Evolutionary conservation across 2,888 invertebrate genomes (phyloP), one percentile per base, ranked within the genome.

Genomic region (Caenorhabditis panamensis): DNA sequence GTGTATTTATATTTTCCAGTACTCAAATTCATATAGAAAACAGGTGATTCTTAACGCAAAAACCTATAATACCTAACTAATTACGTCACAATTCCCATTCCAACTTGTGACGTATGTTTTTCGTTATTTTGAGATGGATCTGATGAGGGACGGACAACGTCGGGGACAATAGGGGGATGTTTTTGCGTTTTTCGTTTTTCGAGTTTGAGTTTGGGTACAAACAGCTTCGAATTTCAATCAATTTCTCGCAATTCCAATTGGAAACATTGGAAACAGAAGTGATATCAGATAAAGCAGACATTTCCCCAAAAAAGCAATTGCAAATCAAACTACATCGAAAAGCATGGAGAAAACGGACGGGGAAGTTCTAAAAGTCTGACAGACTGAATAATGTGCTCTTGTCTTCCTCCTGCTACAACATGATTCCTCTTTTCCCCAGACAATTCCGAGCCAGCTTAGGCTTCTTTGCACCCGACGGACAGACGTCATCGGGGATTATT

Each of bases 321-420:
- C 8, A 26, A 53, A 26, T 22, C 53, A 53, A 53, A 53, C 53
- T 53, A 53, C 53, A 56, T 1, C 26, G 28, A 24, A 53, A 13
- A 16, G n/a, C 5, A 18, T 22, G 18, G 20, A 49, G 31, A 31
- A 9, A 6, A 47, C 5, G 31, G 9, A 53, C 1, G 26, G 24
- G 26, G 53, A 22, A 22, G 53, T 53, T 22, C 26, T 53, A 9
- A 3, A n/a, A 53, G 53, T 1, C 53, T 53, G 22, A 22, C 59
- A 64, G 28, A 56, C 75, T 66, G 66, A 73, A 66, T 73, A 66
- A 73, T 66, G 73, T 53, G 66, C 61, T 75, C 41, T 41, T 26
- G 28, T 44, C 56, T n/a, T n/a, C n/a, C n/a, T n/a, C 37, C 16
- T 58, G 22, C 28, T 63, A 31, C 22, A 58, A 59, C 41, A 49